Evolutionary conservation across 2,113 vertebrate species (phyloP), one percentile per base, ranked within the genome.

Genomic region (Sclerurus mexicanus): DNA sequence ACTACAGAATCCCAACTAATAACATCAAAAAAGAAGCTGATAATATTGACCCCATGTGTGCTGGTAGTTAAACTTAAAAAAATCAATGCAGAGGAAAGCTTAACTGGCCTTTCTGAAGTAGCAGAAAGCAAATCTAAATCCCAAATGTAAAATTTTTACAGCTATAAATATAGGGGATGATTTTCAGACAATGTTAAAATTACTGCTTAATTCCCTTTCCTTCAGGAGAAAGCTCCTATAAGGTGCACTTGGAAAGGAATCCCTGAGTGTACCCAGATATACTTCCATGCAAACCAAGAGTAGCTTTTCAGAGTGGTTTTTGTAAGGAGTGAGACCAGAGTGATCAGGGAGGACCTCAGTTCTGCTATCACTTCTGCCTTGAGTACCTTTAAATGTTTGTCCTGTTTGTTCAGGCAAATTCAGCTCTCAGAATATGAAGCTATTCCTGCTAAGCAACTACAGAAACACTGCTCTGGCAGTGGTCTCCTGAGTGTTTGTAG

Each of bases 61-160:
- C 78, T 84, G 46, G 21, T 91, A 97, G 94, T 96, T 97, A 97
- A 97, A 97, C 50, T 91, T 97, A 7, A 97, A 96, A 96, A 97
- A 98, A 97, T 97, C 94, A 97, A 46, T 90, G 71, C 85, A 89
- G 86, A 95, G 33, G 84, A 74, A 97, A 97, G 91, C 86, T 96
- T 96, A 97, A 97, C 85, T 96, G 86, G 85, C 75, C 87, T 95
- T 97, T 97, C 89, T 94, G 85, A 89, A 95, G 76, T 85, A 68
- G 89, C 74, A 95, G 95, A 97, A 95, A 74, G 63, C 84, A 94
- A 97, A 96, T 76, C 87, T 92, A 86, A 93, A 92, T 91, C 89
- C 66, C 81, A 97, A 92, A 91, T n/a, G 20, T 83, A 89, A 72
- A 78, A 76, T 92, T 93, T 97, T 96, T 90, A 93, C 63, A 97